phyloP scores from a whole-genome alignment of 2,888 invertebrate species.

The Hipparchia sbordonii region DNA sequence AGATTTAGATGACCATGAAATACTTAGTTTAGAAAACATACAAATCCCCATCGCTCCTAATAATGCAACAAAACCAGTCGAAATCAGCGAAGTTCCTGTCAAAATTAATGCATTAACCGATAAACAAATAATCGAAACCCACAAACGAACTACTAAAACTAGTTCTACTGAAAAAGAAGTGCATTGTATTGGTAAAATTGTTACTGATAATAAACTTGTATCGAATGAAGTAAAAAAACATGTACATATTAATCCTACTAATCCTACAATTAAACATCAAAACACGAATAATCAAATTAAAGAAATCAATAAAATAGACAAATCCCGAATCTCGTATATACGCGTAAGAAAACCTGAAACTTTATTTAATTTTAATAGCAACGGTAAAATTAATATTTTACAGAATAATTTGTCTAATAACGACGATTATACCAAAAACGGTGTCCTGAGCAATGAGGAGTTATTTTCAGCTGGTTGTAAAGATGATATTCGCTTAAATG shows the following conservation, averaged over 20 bases:
- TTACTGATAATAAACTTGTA: not conserved
- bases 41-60: slow-evolving; percentile 37
- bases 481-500: not conserved
- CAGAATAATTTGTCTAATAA: not conserved
- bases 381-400: not conserved
- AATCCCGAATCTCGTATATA: not conserved
- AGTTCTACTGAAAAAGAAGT: not conserved
- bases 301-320: not conserved
- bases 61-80: not conserved
- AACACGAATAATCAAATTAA: not conserved
- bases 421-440: not conserved
- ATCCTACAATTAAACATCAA: not conserved
- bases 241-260: not conserved
- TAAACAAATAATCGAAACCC: not conserved
- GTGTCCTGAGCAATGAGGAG: not conserved
- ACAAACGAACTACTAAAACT: not conserved
- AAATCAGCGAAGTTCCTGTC: not conserved
- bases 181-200: not conserved
- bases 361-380: not conserved
- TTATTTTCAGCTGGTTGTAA: not conserved
- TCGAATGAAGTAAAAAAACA: not conserved
- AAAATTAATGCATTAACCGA: not conserved
- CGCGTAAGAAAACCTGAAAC: not conserved
- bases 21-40: slow-evolving; percentile 40
- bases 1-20: slow-evolving; percentile 34